These are phyloP conservation scores for Alligator mississippiensis DNA, from an alignment of 2,113 vertebrate species.

Conservation along the genomic window DNA sequence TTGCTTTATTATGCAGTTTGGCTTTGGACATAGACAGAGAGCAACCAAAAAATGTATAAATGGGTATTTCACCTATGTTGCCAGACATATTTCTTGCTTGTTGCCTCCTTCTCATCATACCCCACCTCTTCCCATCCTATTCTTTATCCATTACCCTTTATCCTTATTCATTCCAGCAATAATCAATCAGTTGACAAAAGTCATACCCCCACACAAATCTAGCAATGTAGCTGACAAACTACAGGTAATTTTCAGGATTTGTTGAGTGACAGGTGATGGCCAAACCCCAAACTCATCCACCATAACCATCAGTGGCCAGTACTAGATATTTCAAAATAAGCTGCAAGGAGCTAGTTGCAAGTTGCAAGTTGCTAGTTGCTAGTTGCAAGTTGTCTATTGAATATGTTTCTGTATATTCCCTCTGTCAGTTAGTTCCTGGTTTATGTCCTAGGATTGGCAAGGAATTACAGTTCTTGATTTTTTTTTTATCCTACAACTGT, in stretches of 20 bases:
- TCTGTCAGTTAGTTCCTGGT: conserved; percentile 2
- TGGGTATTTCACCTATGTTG: background rate
- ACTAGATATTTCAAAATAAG: background rate
- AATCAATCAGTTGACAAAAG: background rate
- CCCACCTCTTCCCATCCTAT: background rate
- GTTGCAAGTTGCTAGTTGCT: too few relatives aligned
- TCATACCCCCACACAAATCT: background rate
- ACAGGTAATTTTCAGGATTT: background rate
- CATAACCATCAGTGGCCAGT: background rate
- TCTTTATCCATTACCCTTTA: background rate
- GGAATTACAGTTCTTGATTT: conserved; percentile 9
- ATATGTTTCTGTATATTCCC: background rate
- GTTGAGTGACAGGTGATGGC: background rate
- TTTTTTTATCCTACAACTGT: background rate
- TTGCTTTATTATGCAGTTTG: background rate
- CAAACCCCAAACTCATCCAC: background rate
- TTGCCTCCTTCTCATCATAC: background rate
- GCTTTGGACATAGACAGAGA: background rate
- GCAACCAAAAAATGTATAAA: background rate
- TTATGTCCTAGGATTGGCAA: background rate
- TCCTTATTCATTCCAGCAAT: background rate
- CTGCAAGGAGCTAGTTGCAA: background rate
- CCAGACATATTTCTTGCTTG: background rate
- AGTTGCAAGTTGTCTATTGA: background rate
- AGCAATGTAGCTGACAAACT: conserved; percentile 1